Conservation (phyloP, 1,140 invertebrate species). For the Leptopilina boulardi region DNA sequence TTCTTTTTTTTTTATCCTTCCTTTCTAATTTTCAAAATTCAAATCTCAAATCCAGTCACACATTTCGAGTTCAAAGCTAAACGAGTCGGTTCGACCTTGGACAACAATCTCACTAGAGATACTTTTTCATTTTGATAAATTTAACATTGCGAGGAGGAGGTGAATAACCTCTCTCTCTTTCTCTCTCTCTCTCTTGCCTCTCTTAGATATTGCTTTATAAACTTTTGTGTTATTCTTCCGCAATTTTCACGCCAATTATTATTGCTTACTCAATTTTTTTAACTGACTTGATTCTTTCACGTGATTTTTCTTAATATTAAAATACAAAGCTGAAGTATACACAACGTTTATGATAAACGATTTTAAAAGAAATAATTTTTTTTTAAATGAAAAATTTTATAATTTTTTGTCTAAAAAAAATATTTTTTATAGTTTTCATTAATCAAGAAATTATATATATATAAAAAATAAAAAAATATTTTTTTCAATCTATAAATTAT, state of each 20-base stretch:
- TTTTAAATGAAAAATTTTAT: too few species aligned
- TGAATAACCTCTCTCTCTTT: too few species aligned
- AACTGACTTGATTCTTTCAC: not conserved
- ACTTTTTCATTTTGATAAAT: slow-evolving; percentile 34
- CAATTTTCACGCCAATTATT: not conserved
- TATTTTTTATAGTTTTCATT: too few species aligned
- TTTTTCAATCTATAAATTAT: too few species aligned
- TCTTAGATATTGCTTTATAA: not conserved
- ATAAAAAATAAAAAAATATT: too few species aligned
- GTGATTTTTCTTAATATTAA: too few species aligned
- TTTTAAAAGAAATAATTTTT: too few species aligned
- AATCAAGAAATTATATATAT: too few species aligned
- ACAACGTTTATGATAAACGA: too few species aligned
- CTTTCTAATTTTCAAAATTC: slow-evolving; percentile 46
- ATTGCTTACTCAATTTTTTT: not conserved
- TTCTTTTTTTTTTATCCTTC: slow-evolving; percentile 39
- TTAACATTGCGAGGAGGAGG: not conserved
- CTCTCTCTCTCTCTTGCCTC: too few species aligned
- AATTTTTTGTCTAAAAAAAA: too few species aligned
- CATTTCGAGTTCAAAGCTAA: not conserved
- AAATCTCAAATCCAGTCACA: slow-evolving; percentile 24
- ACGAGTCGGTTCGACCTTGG: slow-evolving; percentile 14
- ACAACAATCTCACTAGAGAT: slow-evolving; percentile 26
- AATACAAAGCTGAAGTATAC: too few species aligned
- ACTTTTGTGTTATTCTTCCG: slow-evolving; percentile 24